Percentiles rank a stretch among this genome's conserved stretches.
Conservation (phyloP, 2,888 invertebrate genomes). For the Euplexia lucipara region DNA sequence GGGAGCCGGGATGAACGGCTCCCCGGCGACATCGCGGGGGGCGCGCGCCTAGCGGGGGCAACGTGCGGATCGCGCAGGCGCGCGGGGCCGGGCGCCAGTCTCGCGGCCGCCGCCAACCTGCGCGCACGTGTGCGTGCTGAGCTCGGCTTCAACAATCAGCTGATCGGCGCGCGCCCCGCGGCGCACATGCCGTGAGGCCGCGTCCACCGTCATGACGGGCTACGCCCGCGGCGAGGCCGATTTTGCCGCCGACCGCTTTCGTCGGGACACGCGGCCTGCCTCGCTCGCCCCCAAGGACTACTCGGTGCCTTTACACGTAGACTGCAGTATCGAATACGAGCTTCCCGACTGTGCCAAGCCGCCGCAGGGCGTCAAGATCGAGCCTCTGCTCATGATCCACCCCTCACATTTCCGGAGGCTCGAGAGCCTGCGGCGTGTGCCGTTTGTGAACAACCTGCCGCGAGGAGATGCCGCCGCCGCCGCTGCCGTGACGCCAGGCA, state of each 20-base stretch:
- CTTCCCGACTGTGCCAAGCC: constrained; percentile 97
- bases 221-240: constrained; percentile 89
- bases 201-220: constrained; percentile 88
- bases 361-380: constrained; percentile 95
- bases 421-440: constrained; percentile 95
- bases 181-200: constrained; percentile 89
- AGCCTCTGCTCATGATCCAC: constrained; percentile 97
- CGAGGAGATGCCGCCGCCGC: constrained; percentile 87
- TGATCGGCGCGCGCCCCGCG: constrained; percentile 88
- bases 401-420: constrained; percentile 97
- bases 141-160: constrained; percentile 80
- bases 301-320: constrained; percentile 96
- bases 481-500: constrained; percentile 71
- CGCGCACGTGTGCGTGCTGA: constrained; percentile 82
- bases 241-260: constrained; percentile 88
- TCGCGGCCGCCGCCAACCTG: constrained; percentile 79
- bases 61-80: constrained; percentile 76
- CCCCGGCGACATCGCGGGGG: constrained; percentile 62
- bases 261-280: constrained; percentile 87
- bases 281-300: constrained; percentile 94
- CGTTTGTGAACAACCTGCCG: constrained; percentile 96
- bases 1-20: constrained; percentile 67
- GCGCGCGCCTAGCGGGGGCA: constrained; percentile 70
- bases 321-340: constrained; percentile 98
- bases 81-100: constrained; percentile 80